Base-by-base conservation (phyloP, 2,797 vertebrate species). In the Coluber constrictor region DNA sequence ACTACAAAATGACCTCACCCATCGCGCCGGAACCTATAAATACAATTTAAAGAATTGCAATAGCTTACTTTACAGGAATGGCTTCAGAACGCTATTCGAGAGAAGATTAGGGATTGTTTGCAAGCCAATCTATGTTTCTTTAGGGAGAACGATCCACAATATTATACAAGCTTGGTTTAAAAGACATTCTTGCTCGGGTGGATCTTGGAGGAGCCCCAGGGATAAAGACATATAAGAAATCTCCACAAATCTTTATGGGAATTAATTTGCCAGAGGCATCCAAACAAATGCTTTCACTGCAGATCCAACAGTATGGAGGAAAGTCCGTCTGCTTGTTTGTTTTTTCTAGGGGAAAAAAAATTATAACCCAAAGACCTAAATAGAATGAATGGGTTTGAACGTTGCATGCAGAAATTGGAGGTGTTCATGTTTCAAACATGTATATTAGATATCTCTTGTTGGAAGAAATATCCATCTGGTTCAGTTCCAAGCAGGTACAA, bases 21-120 rank as follows among this genome's bases (percentile, higher is more conserved):
- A 90, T 61, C 93, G 55, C 94, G 95, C 92, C 86, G 95, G 51
- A 96, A 88, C 1, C 90, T 87, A 86, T 89, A 94, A 95, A 93
- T 92, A 92, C 32, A 94, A 92, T 55, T 79, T 47, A 74, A 60
- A 61, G 56, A 59, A 91, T 63, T 29, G 37, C 63, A 83, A 56
- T n/a, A 20, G 25, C 60, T 83, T 89, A 47, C 18, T 88, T 55
- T 79, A 23, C 20, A 79, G n/a, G 55, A 25, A 32, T 20, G 37
- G 43, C 11, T 59, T 79, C 15, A 29, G 59, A 18, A 60, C 20
- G 12, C 3, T 6, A 4, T 90, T 93, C 2, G 32, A 32, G 27
- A 63, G 20, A 90, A 87, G 10, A 11, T 12, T 54, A 23, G 37
- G 59, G 61, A 51, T n/a, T 37, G 25, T 47, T 74, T n/a, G 79